phyloP scores from a whole-genome alignment of 2,113 vertebrate species.

The Poeciliopsis retropinna region DNA sequence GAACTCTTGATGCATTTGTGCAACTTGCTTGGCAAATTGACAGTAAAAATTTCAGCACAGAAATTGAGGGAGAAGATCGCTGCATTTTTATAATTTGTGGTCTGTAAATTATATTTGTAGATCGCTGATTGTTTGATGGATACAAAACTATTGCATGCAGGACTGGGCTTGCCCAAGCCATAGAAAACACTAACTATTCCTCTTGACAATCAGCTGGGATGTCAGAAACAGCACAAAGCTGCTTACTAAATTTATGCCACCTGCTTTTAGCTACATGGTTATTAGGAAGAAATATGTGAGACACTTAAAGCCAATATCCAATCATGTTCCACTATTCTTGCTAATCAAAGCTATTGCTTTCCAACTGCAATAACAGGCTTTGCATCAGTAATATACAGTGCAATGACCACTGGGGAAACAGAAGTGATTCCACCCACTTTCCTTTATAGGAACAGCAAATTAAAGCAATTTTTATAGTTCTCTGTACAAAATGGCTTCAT shows the following conservation, averaged over 20 bases:
- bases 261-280: constrained; percentile 27
- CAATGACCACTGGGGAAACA: constrained; percentile 39
- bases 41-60: too few species aligned
- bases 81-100: too few species aligned
- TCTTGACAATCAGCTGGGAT: constrained; percentile 1
- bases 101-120: too few species aligned
- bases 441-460: constrained; percentile 44
- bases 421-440: constrained; percentile 53
- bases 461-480: constrained; percentile 20
- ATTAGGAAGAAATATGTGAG: constrained; percentile 18
- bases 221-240: not conserved
- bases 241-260: constrained; percentile 29
- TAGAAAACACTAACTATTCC: constrained; percentile 11
- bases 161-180: not conserved
- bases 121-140: too few species aligned
- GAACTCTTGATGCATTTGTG: constrained; percentile 13
- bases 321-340: constrained; percentile 25
- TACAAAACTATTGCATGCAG: too few species aligned
- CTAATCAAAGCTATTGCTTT: constrained; percentile 48
- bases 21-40: not conserved
- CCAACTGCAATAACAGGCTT: constrained; percentile 52
- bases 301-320: constrained; percentile 32
- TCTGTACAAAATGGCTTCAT: too few species aligned
- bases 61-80: too few species aligned
- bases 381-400: constrained; percentile 33